Percentiles rank a stretch among this genome's conserved stretches.
phyloP scores from a whole-genome alignment of 1,140 invertebrate genomes.

The Nylanderia fulva region DNA sequence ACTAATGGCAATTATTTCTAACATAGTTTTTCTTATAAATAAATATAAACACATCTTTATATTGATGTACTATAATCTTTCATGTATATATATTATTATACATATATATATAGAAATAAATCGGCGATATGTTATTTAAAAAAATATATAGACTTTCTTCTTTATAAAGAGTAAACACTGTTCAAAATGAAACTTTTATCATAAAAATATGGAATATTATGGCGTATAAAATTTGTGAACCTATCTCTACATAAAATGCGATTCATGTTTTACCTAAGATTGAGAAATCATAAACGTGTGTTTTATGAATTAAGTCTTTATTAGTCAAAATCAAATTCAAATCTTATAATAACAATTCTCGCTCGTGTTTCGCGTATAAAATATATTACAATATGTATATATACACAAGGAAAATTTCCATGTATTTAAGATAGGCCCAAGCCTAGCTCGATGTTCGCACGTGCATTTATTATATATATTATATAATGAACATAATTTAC shows the following conservation, averaged over 20 bases:
- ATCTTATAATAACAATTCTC: constrained; percentile 72
- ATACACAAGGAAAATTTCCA: constrained; percentile 60
- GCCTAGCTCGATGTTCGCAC: constrained; percentile 72
- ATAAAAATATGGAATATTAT: not conserved
- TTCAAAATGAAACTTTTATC: not conserved
- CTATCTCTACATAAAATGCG: not conserved
- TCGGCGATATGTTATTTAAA: constrained; percentile 27
- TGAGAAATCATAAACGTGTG: not conserved
- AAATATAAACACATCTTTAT: no score
- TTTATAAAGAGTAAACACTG: not conserved
- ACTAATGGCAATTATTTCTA: constrained; percentile 40
- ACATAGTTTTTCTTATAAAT: constrained; percentile 57
- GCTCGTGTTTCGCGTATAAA: constrained; percentile 70
- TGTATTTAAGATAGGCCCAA: constrained; percentile 70
- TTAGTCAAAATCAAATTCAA: constrained; percentile 72
- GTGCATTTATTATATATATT: constrained; percentile 46
- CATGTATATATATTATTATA: constrained; percentile 68
- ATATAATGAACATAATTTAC: constrained; percentile 25
- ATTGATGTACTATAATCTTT: no score
- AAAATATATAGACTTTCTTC: not conserved
- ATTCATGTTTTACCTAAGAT: not conserved
- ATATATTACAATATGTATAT: constrained; percentile 78
- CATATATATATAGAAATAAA: constrained; percentile 60
- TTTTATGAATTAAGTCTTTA: constrained; percentile 73
- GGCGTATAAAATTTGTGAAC: not conserved